A percentile compares a stretch with the other conserved stretches of the same genome.
Evolutionary conservation across 2,797 vertebrate species (phyloP).

Genomic region (Rhodeus uyekii): DNA sequence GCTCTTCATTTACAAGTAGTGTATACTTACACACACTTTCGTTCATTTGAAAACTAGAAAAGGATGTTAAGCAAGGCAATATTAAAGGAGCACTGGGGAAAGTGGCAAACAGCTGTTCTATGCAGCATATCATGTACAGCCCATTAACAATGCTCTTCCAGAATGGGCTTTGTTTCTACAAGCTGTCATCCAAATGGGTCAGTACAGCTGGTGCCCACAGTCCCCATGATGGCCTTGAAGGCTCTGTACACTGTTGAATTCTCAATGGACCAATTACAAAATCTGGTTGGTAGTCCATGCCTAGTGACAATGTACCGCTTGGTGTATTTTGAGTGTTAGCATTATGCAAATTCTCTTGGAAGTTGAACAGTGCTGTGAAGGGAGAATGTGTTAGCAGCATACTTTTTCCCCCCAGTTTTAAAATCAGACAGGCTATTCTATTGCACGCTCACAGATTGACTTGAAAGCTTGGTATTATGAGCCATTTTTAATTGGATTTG

Average conservation of each 20-base stretch:
- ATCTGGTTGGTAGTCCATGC: neutral
- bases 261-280: slow-evolving; percentile 28
- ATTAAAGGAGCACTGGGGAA: neutral
- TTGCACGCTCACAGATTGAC: neutral
- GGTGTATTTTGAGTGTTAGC: slow-evolving; percentile 7
- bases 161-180: slow-evolving; percentile 15
- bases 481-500: neutral
- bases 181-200: slow-evolving; percentile 28
- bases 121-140: neutral
- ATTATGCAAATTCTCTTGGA: slow-evolving; percentile 4
- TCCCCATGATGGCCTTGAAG: slow-evolving; percentile 2
- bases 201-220: slow-evolving; percentile 10
- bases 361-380: neutral
- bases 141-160: slow-evolving; percentile 21
- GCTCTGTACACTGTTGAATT: neutral
- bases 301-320: neutral
- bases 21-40: neutral
- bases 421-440: neutral
- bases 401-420: neutral
- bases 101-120: slow-evolving; percentile 9
- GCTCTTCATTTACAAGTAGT: neutral
- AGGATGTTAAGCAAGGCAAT: neutral
- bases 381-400: neutral
- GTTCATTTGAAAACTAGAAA: neutral
- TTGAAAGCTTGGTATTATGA: neutral